These are phyloP conservation scores for Lynx canadensis DNA, from an alignment of 2,113 vertebrate genomes.

Conservation along the genomic window DNA sequence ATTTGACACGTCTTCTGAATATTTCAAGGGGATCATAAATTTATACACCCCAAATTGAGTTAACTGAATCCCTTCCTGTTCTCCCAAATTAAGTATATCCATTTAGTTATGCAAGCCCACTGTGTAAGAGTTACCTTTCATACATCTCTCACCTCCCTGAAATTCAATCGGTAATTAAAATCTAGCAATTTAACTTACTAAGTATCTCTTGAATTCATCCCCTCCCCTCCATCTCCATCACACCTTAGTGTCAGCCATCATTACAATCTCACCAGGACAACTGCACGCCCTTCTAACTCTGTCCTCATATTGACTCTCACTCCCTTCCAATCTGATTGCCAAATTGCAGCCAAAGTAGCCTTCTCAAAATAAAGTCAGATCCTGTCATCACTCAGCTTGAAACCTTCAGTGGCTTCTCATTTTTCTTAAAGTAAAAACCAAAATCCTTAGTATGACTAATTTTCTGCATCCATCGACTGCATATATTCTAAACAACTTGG, in stretches of 20 bases:
- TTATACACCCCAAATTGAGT: not conserved
- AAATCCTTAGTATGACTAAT: not conserved
- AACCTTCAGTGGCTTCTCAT: not conserved
- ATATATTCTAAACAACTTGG: not conserved
- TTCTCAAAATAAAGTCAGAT: not conserved
- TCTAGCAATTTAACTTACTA: not conserved
- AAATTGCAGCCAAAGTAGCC: not conserved
- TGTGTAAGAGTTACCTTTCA: not conserved
- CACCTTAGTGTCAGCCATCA: not conserved
- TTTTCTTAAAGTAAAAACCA: not conserved
- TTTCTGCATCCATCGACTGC: not conserved
- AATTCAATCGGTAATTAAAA: not conserved
- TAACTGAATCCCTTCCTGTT: not conserved
- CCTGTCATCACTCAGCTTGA: not conserved
- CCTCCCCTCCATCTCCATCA: not conserved
- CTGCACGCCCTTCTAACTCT: not conserved
- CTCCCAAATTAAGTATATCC: not conserved
- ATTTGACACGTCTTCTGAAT: not conserved
- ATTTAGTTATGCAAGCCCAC: not conserved
- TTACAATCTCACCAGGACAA: not conserved
- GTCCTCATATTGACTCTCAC: not conserved
- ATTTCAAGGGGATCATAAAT: not conserved
- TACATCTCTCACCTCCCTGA: not conserved
- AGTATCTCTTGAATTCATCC: not conserved
- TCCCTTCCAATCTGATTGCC: not conserved